phyloP scores from a whole-genome alignment of 2,113 vertebrate species.

The Gila orcuttii region DNA sequence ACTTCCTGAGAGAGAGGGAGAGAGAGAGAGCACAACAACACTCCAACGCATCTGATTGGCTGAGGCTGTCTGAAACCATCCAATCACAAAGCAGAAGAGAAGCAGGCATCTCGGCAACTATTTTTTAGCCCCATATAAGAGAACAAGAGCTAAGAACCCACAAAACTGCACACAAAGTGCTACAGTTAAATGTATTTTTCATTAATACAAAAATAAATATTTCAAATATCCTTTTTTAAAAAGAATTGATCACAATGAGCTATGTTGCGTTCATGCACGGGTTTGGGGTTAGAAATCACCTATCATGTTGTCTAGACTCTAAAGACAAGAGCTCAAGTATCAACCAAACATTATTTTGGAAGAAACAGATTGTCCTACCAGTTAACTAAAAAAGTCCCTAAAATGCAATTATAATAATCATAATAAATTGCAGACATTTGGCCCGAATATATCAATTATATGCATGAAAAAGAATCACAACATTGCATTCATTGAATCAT shows the following conservation, averaged over 20 bases:
- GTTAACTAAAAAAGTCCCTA: neutral
- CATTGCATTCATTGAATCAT: neutral
- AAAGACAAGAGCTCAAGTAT: neutral
- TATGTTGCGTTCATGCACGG: neutral
- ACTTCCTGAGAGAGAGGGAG: neutral
- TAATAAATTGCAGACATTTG: neutral
- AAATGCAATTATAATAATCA: neutral
- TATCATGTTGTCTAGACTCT: neutral
- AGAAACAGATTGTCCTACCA: neutral
- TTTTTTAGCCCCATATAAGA: constrained; percentile 73
- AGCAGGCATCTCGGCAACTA: constrained; percentile 71
- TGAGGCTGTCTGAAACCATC: constrained; percentile 62
- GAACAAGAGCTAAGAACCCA: neutral
- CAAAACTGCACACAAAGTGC: neutral
- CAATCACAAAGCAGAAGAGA: constrained; percentile 64
- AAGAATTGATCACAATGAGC: neutral
- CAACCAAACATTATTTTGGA: neutral
- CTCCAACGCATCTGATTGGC: constrained; percentile 64
- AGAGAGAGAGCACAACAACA: neutral
- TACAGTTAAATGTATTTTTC: neutral
- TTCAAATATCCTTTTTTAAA: neutral
- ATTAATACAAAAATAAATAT: neutral
- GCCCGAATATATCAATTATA: neutral
- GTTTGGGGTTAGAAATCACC: neutral
- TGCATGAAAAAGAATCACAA: neutral